Conservation (phyloP, 1,140 invertebrate species). For the Papilio machaon region DNA sequence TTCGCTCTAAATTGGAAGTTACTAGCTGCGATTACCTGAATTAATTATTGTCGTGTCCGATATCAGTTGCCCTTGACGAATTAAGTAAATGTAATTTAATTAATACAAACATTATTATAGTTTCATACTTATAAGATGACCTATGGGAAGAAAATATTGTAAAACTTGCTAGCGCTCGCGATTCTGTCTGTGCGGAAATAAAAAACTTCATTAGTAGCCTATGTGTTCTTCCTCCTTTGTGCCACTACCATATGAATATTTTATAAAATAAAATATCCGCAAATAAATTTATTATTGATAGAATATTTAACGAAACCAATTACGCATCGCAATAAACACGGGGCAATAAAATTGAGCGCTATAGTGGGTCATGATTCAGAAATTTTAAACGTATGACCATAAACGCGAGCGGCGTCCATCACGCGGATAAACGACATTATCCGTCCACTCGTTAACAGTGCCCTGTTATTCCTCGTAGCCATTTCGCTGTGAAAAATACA, state of each 20-base stretch:
- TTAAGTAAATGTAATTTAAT: conserved; percentile 30
- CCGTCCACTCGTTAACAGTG: conserved; percentile 65
- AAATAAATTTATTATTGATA: conserved; percentile 35
- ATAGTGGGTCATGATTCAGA: conserved; percentile 33
- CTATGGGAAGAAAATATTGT: background rate
- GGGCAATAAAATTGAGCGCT: conserved; percentile 23
- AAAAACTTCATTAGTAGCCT: too few species aligned
- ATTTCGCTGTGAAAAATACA: conserved; percentile 77
- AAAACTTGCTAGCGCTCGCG: too few species aligned
- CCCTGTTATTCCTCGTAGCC: conserved; percentile 62
- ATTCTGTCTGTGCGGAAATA: too few species aligned
- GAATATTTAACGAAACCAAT: conserved; percentile 34
- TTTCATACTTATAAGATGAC: background rate
- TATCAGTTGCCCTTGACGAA: conserved; percentile 41
- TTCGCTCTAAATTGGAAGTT: conserved; percentile 70
- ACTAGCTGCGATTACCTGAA: conserved; percentile 71
- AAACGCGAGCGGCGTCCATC: conserved; percentile 47
- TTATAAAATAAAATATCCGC: conserved; percentile 6
- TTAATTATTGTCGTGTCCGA: conserved; percentile 55
- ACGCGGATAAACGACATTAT: conserved; percentile 68
- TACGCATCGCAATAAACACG: conserved; percentile 34
- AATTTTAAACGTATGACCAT: conserved; percentile 49
- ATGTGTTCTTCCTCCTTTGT: background rate
- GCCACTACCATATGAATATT: background rate
- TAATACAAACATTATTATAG: background rate